phyloP scores from a whole-genome alignment of 2,113 vertebrate species.

The Anguilla rostrata region DNA sequence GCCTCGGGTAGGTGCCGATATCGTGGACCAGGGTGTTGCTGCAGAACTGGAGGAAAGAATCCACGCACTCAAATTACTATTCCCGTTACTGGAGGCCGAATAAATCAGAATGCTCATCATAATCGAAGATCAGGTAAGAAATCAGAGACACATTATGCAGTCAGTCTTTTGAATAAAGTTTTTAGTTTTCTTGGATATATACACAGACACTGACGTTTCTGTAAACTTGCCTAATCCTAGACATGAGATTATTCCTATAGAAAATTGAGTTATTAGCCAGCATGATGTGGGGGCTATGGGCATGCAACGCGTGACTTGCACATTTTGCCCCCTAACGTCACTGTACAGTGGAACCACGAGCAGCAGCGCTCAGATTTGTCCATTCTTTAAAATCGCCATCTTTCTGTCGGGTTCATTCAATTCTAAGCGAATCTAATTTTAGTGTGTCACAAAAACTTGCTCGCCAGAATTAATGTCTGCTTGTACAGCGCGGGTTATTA shows the following conservation, averaged over 20 bases:
- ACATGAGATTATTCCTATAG: too few species aligned
- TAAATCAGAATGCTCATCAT: constrained; percentile 32
- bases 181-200: not conserved
- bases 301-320: not conserved
- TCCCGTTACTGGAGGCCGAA: not conserved
- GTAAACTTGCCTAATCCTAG: not conserved
- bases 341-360: too few species aligned
- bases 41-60: too few species aligned
- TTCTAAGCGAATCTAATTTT: too few species aligned
- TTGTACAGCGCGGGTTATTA: not conserved
- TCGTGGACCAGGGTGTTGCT: not conserved
- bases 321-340: not conserved
- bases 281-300: not conserved
- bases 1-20: not conserved
- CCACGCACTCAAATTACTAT: not conserved
- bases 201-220: too few species aligned
- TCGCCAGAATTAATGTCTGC: too few species aligned
- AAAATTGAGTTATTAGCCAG: not conserved
- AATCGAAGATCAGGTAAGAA: constrained; percentile 40
- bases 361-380: not conserved
- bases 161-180: too few species aligned
- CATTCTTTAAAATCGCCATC: not conserved
- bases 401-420: not conserved
- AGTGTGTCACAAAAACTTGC: too few species aligned
- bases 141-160: too few species aligned